Evolutionary conservation across 2,888 invertebrate species (phyloP).

Genomic region (Drosophila demipolita): DNA sequence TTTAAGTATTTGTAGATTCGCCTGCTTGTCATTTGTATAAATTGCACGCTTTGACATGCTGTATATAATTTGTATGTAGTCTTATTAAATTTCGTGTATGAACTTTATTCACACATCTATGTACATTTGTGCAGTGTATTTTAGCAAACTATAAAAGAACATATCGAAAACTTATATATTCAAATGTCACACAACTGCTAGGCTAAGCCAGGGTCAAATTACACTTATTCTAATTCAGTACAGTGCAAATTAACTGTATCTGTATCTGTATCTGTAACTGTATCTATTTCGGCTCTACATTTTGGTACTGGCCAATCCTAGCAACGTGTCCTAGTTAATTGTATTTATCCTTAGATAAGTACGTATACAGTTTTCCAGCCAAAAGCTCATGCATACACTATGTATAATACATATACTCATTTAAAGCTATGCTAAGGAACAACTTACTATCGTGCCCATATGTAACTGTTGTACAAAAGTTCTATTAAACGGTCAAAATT

Average conservation of each 20-base stretch:
- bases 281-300: constrained; percentile 10
- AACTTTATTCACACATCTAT: constrained; percentile 11
- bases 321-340: constrained; percentile 17
- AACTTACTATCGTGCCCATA: constrained; percentile 13
- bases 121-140: constrained; percentile 30
- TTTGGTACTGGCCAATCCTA: constrained; percentile 10
- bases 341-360: constrained; percentile 29
- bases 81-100: constrained; percentile 14
- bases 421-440: constrained; percentile 29
- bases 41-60: constrained; percentile 1
- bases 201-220: constrained; percentile 12
- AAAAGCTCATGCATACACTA: constrained; percentile 30
- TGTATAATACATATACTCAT: constrained; percentile 13
- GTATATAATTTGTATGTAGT: constrained; percentile 29
- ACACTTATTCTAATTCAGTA: constrained; percentile 17
- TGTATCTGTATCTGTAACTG: background rate
- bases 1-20: background rate
- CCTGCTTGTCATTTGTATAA: constrained; percentile 11
- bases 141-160: constrained; percentile 12
- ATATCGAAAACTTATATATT: constrained; percentile 38
- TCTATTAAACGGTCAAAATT: background rate
- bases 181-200: constrained; percentile 5
- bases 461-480: constrained; percentile 12
- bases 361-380: constrained; percentile 20
- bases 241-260: background rate